Base-by-base conservation (phyloP, 2,113 vertebrate genomes). In the Corydoras maculifer region DNA sequence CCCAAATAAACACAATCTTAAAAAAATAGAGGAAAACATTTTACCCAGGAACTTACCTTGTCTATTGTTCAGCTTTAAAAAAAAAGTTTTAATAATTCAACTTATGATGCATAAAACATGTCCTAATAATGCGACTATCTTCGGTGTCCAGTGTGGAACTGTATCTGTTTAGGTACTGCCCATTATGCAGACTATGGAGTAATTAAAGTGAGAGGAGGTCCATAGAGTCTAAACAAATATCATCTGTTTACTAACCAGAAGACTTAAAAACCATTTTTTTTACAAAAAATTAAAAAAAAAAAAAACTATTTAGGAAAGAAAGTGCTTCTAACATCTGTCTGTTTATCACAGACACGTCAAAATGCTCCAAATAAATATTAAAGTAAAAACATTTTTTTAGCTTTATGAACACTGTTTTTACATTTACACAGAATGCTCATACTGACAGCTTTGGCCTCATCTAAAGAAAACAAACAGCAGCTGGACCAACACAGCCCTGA, bases 401-500 rank as follows among this genome's bases (percentile, higher is more conserved):
- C 58, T 53, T 62, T 8, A 8, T 12, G 3, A 58, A 65, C 8
- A 58, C 8, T 32, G 2, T 55, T 43, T 25, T n/a, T 57, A 58
- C 35, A 43, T 8, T 61, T 4, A 18, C 14, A n/a, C 53, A 29
- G n/a, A 5, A 11, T n/a, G 11, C 43, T 54, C 14, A 55, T n/a
- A 61, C 15, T 32, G 54, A 50, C 70, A 25, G 32, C 4, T 57
- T 35, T 59, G 62, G 15, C 30, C 48, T 50, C 62, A 72, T 6
- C 11, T 31, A 25, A 9, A 72, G 32, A 71, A 53, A 60, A 49
- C 55, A 29, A 65, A 69, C 64, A 65, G 64, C 73, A 78, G 73
- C 77, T 78, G 77, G 32, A 30, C 65, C 48, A 75, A 75, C 65
- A 74, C 43, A 69, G 15, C 9, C 7, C 58, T 6, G 50, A 18